Conservation (phyloP, 2,888 invertebrate genomes). For the Limnephilus lunatus region DNA sequence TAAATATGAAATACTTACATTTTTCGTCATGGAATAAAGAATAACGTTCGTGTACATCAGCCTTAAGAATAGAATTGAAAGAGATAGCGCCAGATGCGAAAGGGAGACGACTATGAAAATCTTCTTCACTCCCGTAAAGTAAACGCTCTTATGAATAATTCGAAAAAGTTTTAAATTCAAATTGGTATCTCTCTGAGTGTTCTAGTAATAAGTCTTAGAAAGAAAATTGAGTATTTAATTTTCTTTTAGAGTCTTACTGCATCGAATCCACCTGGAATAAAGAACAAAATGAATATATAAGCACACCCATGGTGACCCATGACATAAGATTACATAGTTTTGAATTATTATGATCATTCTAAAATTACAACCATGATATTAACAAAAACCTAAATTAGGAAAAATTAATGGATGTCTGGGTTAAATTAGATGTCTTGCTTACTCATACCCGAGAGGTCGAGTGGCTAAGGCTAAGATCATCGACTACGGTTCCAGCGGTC, state of each 20-base stretch:
- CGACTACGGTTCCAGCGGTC: too few species aligned
- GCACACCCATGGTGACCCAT: too few species aligned
- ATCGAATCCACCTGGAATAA: not conserved
- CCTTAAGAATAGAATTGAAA: conserved; percentile 17
- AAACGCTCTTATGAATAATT: conserved; percentile 64
- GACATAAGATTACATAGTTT: not conserved
- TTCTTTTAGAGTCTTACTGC: conserved; percentile 29
- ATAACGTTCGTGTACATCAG: not conserved
- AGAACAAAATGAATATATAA: not conserved
- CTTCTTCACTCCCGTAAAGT: conserved; percentile 42
- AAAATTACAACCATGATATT: not conserved
- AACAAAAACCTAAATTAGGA: not conserved
- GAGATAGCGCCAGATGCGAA: conserved; percentile 20
- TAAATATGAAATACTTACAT: not conserved
- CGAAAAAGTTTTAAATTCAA: conserved; percentile 64
- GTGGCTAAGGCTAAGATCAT: too few species aligned
- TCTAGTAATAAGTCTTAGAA: conserved; percentile 61
- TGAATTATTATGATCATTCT: not conserved
- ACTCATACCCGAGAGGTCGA: too few species aligned
- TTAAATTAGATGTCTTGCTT: too few species aligned
- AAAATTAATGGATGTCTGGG: too few species aligned
- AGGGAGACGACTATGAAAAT: conserved; percentile 21
- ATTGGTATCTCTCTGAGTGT: conserved; percentile 60
- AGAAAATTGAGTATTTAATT: conserved; percentile 63
- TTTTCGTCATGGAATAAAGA: not conserved